A percentile compares a stretch with the other conserved stretches of the same genome.
phyloP scores from a whole-genome alignment of 2,113 vertebrate species.

The Zingel zingel region DNA sequence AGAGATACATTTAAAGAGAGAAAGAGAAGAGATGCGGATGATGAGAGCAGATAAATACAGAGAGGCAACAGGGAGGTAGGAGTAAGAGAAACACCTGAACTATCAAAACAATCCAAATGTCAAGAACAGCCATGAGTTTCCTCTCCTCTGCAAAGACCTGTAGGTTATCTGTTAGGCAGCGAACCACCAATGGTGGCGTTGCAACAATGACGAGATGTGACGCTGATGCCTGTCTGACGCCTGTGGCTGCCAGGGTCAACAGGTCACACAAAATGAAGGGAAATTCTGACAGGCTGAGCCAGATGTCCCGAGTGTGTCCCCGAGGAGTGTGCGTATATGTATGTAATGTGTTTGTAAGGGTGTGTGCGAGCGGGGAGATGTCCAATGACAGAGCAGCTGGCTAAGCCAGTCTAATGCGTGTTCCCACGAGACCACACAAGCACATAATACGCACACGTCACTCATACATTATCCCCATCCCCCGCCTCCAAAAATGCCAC shows the following conservation, averaged over 20 bases:
- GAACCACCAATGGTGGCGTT: conserved; percentile 1
- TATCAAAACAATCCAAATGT: conserved; percentile 19
- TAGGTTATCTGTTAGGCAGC: background rate
- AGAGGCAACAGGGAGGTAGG: background rate
- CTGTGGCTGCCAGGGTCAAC: conserved; percentile 62
- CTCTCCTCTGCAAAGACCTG: background rate
- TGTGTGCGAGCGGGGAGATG: conserved; percentile 62
- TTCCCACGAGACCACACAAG: conserved; percentile 63
- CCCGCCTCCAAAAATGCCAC: conserved; percentile 31
- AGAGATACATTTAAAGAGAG: conserved; percentile 52
- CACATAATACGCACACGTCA: conserved; percentile 48
- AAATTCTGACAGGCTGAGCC: conserved; percentile 79
- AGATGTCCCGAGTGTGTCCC: conserved; percentile 87
- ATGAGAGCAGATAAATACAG: conserved; percentile 27
- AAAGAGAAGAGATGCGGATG: conserved; percentile 58
- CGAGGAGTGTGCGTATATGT: conserved; percentile 41
- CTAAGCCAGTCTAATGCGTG: conserved; percentile 85
- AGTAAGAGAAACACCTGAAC: conserved; percentile 9
- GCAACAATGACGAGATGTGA: conserved; percentile 44
- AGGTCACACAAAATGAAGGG: conserved; percentile 59
- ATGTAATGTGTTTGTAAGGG: conserved; percentile 61
- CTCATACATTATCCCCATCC: conserved; percentile 35
- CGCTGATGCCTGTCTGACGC: conserved; percentile 41
- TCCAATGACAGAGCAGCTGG: conserved; percentile 86
- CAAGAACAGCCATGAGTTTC: background rate